Evolutionary conservation across 2,797 vertebrate species (phyloP), one percentile per base, ranked within the genome.

Genomic region (Pseudomugil gertrudae): DNA sequence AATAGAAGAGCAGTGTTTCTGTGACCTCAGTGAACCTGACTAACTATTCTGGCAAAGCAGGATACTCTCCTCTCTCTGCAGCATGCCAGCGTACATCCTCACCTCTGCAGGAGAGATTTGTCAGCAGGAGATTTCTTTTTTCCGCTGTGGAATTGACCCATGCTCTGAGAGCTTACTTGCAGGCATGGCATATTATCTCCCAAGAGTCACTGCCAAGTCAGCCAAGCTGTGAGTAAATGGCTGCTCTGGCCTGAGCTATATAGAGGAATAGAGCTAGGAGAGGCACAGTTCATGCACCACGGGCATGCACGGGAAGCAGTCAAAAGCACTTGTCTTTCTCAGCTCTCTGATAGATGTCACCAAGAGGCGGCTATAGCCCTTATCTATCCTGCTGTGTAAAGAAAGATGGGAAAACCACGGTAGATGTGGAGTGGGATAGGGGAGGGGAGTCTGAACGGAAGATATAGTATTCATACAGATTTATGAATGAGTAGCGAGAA

Each of bases 401-500:
- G n/a, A 0, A 45, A 45, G n/a, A 21, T 67, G 74, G 66, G 79
- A 75, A 81, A 72, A 72, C 83, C 80, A 81, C 81, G 79, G 65
- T 80, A 81, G 76, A 85, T 75, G 77, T 45, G 23, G 52, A 79
- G 81, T 23, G 30, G 53, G 45, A 27, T 47, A 30, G 61, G 76
- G 62, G 69, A 80, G 76, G 71, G 48, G 29, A 51, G 74, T 76
- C 60, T 72, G 59, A 35, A 14, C 27, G 33, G 88, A 92, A 92
- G 89, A 87, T 79, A 73, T 90, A 92, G 88, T 92, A 92, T 92
- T 92, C 87, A 80, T 57, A 61, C 82, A 85, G 82, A 90, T 92
- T 92, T 91, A 92, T 92, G 92, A 93, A 92, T 93, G 92, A 93
- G 88, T 70, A 74, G 67, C 48, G 87, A 89, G 83, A 90, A 89